Conservation (phyloP, 2,888 invertebrate genomes). For the Timema cristinae region DNA sequence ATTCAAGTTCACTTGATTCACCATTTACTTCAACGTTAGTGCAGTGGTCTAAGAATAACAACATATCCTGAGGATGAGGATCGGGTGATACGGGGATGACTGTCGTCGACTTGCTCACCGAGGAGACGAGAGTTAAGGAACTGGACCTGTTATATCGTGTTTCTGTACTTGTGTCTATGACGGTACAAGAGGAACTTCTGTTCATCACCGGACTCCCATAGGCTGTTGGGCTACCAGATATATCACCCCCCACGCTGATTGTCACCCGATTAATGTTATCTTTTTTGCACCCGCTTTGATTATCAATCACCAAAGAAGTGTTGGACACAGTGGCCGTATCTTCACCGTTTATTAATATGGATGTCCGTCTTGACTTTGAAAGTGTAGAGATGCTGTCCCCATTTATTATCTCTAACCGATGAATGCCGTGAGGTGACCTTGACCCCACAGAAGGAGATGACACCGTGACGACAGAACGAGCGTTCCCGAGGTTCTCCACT, state of each 20-base stretch:
- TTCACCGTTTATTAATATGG: conserved; percentile 68
- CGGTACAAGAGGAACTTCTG: conserved; percentile 20
- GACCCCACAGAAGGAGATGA: conserved; percentile 9
- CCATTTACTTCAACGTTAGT: background rate
- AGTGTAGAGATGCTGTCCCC: conserved; percentile 26
- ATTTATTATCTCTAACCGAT: conserved; percentile 40
- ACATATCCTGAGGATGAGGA: background rate
- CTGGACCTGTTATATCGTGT: background rate
- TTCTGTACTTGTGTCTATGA: conserved; percentile 17
- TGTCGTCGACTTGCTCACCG: conserved; percentile 9
- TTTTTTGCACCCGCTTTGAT: conserved; percentile 8
- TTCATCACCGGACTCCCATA: background rate
- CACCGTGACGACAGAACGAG: conserved; percentile 23
- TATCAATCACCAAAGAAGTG: conserved; percentile 25
- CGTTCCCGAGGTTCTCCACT: conserved; percentile 13
- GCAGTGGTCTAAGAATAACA: conserved; percentile 6
- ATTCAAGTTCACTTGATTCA: background rate
- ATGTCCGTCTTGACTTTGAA: conserved; percentile 46
- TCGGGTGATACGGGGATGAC: conserved; percentile 6
- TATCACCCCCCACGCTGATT: conserved; percentile 45
- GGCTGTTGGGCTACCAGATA: too few species aligned
- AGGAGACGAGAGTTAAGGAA: conserved; percentile 16
- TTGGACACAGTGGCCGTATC: conserved; percentile 41
- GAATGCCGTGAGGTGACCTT: conserved; percentile 41
- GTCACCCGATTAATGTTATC: conserved; percentile 45